Conservation (phyloP, 2,113 vertebrate species). For the Xenopus laevis region DNA sequence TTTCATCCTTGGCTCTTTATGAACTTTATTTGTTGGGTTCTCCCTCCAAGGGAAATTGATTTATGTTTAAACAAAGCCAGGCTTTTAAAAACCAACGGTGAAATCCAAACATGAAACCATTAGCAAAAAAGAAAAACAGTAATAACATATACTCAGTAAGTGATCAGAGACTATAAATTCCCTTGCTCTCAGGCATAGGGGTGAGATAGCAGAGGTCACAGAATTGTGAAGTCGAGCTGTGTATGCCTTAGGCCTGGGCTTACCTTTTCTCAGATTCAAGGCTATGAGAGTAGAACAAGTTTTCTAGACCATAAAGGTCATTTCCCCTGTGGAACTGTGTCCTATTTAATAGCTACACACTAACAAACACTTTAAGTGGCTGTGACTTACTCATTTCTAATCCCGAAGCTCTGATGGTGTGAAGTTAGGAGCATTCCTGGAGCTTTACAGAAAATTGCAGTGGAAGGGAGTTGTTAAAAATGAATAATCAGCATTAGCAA, state of each 20-base stretch:
- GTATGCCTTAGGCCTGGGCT: constrained; percentile 19
- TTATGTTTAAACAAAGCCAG: no score
- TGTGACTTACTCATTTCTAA: constrained; percentile 16
- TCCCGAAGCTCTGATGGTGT: constrained; percentile 14
- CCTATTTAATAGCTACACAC: constrained; percentile 44
- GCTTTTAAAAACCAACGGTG: no score
- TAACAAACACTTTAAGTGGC: constrained; percentile 7
- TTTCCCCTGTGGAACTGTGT: constrained; percentile 23
- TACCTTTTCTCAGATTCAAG: constrained; percentile 28
- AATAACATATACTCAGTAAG: background rate
- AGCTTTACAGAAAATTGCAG: constrained; percentile 10
- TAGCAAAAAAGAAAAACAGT: constrained; percentile 1
- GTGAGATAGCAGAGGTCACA: constrained; percentile 26
- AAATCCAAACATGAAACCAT: constrained; percentile 2
- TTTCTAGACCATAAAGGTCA: constrained; percentile 38
- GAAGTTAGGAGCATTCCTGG: background rate
- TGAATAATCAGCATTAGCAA: no score
- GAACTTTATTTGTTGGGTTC: no score
- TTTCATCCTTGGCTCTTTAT: no score
- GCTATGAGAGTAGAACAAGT: constrained; percentile 17
- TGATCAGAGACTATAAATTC: background rate
- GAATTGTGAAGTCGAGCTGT: constrained; percentile 18
- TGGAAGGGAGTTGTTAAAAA: background rate
- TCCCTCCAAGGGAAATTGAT: no score
- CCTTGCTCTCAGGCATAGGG: constrained; percentile 7